Evolutionary conservation across 1,140 invertebrate species (phyloP), one percentile per base, ranked within the genome.

Genomic region (Chionoecetes opilio): DNA sequence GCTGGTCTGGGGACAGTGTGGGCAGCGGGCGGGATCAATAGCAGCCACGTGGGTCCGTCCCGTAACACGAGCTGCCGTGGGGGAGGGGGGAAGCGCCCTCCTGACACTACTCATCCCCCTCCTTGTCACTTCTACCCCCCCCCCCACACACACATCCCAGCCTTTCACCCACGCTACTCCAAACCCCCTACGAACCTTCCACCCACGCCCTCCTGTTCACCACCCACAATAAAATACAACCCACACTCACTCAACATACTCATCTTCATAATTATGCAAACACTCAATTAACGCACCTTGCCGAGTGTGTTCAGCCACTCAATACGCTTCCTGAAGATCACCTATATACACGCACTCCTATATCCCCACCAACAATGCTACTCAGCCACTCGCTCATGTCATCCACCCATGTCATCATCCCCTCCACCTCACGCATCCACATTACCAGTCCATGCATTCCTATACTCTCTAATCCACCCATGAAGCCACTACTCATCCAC

Each of bases 11-110:
- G 46, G 46, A 34, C 35, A 29, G 35, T 86, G 84, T 86, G 84
- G 84, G 84, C 84, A 86, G 84, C 84, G 84, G 84, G 84, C 32
- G 84, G 84, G 84, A 86, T 86, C 84, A 86, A 86, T 86, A 86
- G 84, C 84, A 34, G 84, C 84, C 84, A 86, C 84, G 84, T 86
- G 84, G 84, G 84, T 38, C 84, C 84, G 32, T 38, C 84, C 35
- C 32, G 84, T 86, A 86, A 86, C 84, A 34, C 35, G 84, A 86
- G 84, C 35, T 86, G 84, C 84, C 35, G 32, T 3, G 8, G 84
- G 84, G 84, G 84, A 38, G 32, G 84, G 29, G 35, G 32, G 32
- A 34, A 38, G 35, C 35, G 32, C 84, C 84, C 35, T 32, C 35
- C 11, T 26, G 5, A 3, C 84, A 8, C 29, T n/a, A 84, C 26